Conservation (phyloP, 2,113 vertebrate species). For the Scomber japonicus region DNA sequence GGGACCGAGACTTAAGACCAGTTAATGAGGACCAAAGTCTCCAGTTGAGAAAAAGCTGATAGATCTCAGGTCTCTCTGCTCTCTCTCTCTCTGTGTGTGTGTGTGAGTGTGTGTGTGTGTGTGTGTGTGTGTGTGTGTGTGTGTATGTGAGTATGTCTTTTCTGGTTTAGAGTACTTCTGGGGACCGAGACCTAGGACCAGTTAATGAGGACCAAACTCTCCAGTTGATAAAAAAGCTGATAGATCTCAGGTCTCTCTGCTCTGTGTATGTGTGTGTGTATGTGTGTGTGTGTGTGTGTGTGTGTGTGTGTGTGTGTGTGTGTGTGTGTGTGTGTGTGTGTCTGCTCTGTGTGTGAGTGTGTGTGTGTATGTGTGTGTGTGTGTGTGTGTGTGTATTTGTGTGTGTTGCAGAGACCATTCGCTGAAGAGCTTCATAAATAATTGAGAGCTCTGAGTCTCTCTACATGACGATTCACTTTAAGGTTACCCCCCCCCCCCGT, state of each 20-base stretch:
- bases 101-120: background rate
- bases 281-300: background rate
- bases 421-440: constrained; percentile 52
- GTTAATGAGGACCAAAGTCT: no score
- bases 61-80: no score
- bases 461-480: constrained; percentile 52
- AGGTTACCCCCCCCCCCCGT: constrained; percentile 15
- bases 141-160: no score
- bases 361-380: constrained; percentile 11
- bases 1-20: no score
- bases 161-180: background rate
- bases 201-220: no score
- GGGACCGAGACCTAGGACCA: no score
- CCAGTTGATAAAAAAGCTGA: no score
- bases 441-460: constrained; percentile 40
- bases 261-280: constrained; percentile 6
- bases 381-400: constrained; percentile 11
- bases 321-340: constrained; percentile 6
- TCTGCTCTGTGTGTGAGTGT: background rate
- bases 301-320: no score
- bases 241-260: no score
- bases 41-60: no score
- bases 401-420: constrained; percentile 25
- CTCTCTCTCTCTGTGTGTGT: constrained; percentile 2
- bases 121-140: background rate